Conservation (phyloP, 1,140 invertebrate species). For the Euura saliciscinereae region DNA sequence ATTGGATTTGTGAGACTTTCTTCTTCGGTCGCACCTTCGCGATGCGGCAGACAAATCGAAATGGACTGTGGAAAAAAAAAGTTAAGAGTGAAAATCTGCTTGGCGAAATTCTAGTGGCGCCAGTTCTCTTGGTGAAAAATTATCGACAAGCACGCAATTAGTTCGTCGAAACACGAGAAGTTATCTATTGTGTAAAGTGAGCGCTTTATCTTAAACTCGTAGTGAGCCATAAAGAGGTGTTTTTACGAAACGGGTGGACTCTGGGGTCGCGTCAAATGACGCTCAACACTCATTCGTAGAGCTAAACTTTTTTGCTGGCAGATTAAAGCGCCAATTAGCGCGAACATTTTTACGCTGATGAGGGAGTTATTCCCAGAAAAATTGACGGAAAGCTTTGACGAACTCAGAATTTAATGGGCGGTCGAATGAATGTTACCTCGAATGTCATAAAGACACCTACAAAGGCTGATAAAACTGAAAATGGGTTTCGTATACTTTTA, state of each 20-base stretch:
- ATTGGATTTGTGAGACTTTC: conserved; percentile 40
- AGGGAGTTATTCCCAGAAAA: not conserved
- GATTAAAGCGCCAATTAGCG: conserved; percentile 1
- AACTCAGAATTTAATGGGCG: no score
- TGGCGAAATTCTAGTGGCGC: no score
- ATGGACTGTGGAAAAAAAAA: no score
- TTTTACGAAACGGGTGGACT: conserved; percentile 4
- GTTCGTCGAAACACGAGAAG: no score
- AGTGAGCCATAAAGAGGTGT: not conserved
- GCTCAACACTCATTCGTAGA: not conserved
- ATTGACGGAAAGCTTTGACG: not conserved
- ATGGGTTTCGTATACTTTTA: no score
- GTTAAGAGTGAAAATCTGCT: no score
- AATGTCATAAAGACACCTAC: no score
- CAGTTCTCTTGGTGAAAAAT: no score
- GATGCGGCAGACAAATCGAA: no score
- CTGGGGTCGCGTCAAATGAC: conserved; percentile 4
- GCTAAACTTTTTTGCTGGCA: not conserved
- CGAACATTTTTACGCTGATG: not conserved
- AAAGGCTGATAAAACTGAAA: no score
- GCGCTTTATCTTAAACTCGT: not conserved
- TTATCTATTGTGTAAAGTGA: not conserved
- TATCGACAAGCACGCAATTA: no score
- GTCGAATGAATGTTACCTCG: no score
- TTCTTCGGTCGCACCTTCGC: conserved; percentile 12